phyloP scores from a whole-genome alignment of 2,797 vertebrate genomes.

The Falco naumanni region DNA sequence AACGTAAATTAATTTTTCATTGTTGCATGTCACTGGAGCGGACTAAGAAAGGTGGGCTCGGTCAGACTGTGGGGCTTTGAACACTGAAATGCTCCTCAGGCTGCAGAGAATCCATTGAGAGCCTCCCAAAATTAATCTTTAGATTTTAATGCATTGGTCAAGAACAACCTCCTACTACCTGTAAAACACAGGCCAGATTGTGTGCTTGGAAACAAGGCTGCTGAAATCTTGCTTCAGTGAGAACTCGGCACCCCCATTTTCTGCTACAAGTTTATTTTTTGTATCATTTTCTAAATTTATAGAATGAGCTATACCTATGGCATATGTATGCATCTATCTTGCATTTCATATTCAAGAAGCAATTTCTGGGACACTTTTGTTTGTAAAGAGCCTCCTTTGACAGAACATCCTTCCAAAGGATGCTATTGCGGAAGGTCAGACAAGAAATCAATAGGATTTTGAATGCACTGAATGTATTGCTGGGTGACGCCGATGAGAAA shows the following conservation, averaged over 20 bases:
- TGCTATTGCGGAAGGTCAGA: slow-evolving; percentile 55
- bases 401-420: neutral
- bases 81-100: accelerated
- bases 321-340: neutral
- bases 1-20: neutral
- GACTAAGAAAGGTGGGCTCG: neutral
- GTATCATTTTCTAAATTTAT: neutral
- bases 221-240: neutral
- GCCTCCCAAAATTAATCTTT: neutral
- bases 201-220: neutral
- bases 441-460: slow-evolving; percentile 52
- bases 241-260: neutral
- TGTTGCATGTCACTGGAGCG: neutral
- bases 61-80: neutral
- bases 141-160: accelerated
- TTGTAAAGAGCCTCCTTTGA: neutral
- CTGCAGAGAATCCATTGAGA: neutral
- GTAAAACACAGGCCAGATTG: neutral
- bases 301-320: neutral
- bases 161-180: neutral
- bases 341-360: neutral
- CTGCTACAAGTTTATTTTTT: neutral
- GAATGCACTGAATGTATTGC: neutral
- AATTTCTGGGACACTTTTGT: neutral
- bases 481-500: neutral